Evolutionary conservation across 2,888 invertebrate genomes (phyloP), one percentile per base, ranked within the genome.

Genomic region (Phortica magna): DNA sequence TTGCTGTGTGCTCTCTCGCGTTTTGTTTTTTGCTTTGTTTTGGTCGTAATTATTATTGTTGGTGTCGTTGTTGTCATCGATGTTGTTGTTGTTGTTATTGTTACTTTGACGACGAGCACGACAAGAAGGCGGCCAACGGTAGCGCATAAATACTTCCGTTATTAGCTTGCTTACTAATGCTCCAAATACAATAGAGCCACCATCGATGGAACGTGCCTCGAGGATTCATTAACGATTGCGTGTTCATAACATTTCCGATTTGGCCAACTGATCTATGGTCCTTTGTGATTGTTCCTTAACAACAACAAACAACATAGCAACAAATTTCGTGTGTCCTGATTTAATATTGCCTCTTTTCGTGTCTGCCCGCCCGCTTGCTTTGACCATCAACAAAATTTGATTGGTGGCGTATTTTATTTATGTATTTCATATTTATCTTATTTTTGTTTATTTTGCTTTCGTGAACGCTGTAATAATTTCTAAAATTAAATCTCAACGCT

Each of bases 131-230:
- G 22, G 43, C 39, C 48, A 71, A 42, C 39, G 70, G 53, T 55
- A 31, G 70, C 53, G 39, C 55, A 71, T 71, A 71, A 71, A 71
- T 71, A 71, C 70, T 71, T 71, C 70, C 70, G 70, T 71, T 70
- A 70, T 53, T 71, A 71, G 55, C 70, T 22, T 55, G 41, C 39
- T 71, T n/a, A 22, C 22, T 61, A 14, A 1, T 61, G 22, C 22
- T 10, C 61, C 61, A 61, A 61, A 61, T 61, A 61, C 19, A 61
- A 61, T 19, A 9, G 19, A 19, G 22, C 61, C 10, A 10, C 19
- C 10, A 61, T 61, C 17, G 22, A 6, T 10, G 19, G 19, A 6
- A 7, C 61, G 22, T 61, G 6, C 61, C 19, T 19, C 19, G 22
- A 17, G 17, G 10, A 55, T 6, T 55, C 7, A 55, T 55, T 55